Evolutionary conservation across 2,797 vertebrate species (phyloP).

Genomic region (Ctenopoma kingsleyae): DNA sequence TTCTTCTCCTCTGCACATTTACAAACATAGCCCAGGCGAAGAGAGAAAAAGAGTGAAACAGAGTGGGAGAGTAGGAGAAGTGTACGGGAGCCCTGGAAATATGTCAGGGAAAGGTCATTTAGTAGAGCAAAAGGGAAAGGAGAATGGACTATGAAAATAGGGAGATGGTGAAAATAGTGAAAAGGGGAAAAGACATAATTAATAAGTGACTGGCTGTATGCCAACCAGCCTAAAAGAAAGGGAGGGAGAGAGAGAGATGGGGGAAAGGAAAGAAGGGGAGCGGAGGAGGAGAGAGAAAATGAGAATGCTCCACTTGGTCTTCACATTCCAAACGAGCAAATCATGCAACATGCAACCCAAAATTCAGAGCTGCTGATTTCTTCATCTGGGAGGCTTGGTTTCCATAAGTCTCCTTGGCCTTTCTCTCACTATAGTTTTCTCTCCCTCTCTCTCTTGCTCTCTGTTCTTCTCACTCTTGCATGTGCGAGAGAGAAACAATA

Average conservation of each 20-base stretch:
- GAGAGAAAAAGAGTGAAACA: conserved; percentile 36
- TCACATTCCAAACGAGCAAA: conserved; percentile 79
- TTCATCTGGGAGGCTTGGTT: conserved; percentile 51
- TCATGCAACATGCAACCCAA: conserved; percentile 66
- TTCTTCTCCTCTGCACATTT: conserved; percentile 77
- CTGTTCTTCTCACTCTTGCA: conserved; percentile 21
- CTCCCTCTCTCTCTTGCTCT: not conserved
- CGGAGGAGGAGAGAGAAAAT: conserved; percentile 31
- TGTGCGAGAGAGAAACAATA: conserved; percentile 56
- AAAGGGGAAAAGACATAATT: conserved; percentile 58
- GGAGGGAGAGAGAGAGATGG: conserved; percentile 2
- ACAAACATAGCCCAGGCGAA: conserved; percentile 75
- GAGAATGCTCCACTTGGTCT: conserved; percentile 74
- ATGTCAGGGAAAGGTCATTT: conserved; percentile 49
- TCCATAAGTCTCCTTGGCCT: not conserved
- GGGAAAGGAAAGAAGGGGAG: conserved; percentile 19
- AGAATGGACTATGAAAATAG: conserved; percentile 46
- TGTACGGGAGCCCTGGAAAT: conserved; percentile 50
- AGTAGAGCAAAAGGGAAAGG: conserved; percentile 49
- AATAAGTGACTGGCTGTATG: conserved; percentile 59
- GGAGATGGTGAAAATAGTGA: conserved; percentile 45
- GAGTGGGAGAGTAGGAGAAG: conserved; percentile 38
- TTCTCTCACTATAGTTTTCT: conserved; percentile 9
- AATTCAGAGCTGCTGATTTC: conserved; percentile 50
- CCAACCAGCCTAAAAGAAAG: conserved; percentile 38